A percentile compares a stretch with the other conserved stretches of the same genome.
Evolutionary conservation across 2,113 vertebrate genomes (phyloP).

Genomic region (Tachycineta bicolor): DNA sequence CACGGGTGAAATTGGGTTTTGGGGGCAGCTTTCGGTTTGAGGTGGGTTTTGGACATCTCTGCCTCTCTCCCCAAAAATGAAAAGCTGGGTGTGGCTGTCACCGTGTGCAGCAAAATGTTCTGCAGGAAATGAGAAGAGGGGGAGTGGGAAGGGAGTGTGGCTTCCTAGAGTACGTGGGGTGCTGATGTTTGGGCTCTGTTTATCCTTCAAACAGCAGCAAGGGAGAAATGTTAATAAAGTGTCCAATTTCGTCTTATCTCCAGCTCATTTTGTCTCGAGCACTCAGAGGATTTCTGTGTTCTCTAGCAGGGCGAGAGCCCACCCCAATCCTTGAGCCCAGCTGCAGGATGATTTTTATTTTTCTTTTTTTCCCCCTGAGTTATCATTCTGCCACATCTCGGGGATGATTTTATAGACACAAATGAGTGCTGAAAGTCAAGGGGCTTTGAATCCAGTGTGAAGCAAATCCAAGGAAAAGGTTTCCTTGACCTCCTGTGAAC

Average conservation of each 20-base stretch:
- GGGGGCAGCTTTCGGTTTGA: background rate
- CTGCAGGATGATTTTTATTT: background rate
- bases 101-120: background rate
- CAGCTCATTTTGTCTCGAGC: background rate
- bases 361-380: background rate
- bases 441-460: background rate
- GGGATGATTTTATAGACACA: background rate
- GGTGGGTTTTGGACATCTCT: background rate
- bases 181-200: background rate
- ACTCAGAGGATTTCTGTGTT: background rate
- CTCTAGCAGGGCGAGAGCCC: background rate
- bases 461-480: background rate
- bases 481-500: background rate
- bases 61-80: background rate
- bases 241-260: background rate
- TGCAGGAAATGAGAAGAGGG: background rate
- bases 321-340: background rate
- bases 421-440: background rate
- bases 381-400: background rate
- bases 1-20: background rate
- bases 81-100: background rate
- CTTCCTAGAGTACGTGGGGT: fast-evolving
- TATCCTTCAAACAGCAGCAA: background rate
- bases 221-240: background rate
- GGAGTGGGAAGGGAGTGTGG: background rate